phyloP scores from a whole-genome alignment of 2,888 invertebrate genomes.

The Protophormia terraenovae region DNA sequence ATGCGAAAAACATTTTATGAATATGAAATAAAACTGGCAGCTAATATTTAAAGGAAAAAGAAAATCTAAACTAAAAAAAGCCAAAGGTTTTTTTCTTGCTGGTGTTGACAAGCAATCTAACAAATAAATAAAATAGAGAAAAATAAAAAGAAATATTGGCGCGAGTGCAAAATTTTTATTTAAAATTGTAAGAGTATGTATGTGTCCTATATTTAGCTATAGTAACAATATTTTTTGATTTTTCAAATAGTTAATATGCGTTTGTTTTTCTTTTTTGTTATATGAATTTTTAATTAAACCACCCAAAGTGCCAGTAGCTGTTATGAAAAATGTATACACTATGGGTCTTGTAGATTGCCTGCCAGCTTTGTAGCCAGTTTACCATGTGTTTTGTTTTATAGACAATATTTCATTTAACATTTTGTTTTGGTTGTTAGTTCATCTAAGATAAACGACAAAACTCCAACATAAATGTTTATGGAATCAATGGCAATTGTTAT shows the following conservation, averaged over 20 bases:
- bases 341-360: no score
- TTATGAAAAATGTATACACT: no score
- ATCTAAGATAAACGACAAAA: slow-evolving; percentile 49
- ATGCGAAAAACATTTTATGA: slow-evolving; percentile 55
- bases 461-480: slow-evolving; percentile 24
- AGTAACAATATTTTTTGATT: neutral
- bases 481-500: slow-evolving; percentile 64
- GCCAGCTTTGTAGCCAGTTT: neutral
- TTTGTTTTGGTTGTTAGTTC: slow-evolving; percentile 57
- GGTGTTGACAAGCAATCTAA: slow-evolving; percentile 62
- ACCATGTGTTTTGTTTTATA: slow-evolving; percentile 18
- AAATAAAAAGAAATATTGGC: slow-evolving; percentile 52
- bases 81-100: neutral
- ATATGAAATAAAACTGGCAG: slow-evolving; percentile 57
- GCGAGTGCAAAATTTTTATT: slow-evolving; percentile 58
- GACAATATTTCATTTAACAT: slow-evolving; percentile 19
- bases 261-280: slow-evolving; percentile 26
- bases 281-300: slow-evolving; percentile 64
- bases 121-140: slow-evolving; percentile 27
- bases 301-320: slow-evolving; percentile 67
- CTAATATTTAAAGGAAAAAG: no score
- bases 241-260: slow-evolving; percentile 26
- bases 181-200: neutral
- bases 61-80: neutral
- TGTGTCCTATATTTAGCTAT: slow-evolving; percentile 58